Conservation (phyloP, 2,888 invertebrate genomes). For the Rambutsinella grinnellia region DNA sequence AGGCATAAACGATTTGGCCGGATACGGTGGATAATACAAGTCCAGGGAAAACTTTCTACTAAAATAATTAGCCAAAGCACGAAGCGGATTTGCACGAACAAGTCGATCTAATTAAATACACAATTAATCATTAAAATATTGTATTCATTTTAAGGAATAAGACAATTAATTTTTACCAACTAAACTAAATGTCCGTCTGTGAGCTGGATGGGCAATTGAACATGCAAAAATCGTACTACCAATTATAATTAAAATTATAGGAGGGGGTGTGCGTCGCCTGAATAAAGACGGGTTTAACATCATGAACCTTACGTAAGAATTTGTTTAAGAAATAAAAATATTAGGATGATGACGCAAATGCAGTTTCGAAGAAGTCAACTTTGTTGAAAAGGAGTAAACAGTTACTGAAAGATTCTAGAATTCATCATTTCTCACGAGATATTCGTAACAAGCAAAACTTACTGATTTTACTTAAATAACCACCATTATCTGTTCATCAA, state of each 20-base stretch:
- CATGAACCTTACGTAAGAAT: background rate
- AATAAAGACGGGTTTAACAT: conserved; percentile 31
- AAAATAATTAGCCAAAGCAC: conserved; percentile 3
- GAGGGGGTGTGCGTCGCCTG: background rate
- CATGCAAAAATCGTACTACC: background rate
- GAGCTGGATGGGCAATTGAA: conserved; percentile 9
- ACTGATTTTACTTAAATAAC: too few relatives aligned
- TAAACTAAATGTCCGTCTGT: background rate
- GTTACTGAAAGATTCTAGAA: too few relatives aligned
- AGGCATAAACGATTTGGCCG: background rate
- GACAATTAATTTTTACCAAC: too few relatives aligned
- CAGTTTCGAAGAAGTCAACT: too few relatives aligned
- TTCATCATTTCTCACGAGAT: too few relatives aligned
- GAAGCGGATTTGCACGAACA: conserved; percentile 15
- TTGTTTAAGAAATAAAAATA: too few relatives aligned
- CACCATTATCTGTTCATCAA: too few relatives aligned
- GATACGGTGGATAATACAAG: conserved; percentile 16
- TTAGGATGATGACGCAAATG: too few relatives aligned
- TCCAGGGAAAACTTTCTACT: conserved; percentile 3
- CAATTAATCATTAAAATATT: background rate
- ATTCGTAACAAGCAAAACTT: too few relatives aligned
- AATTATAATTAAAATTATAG: background rate
- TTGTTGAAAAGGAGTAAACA: too few relatives aligned
- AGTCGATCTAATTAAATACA: conserved; percentile 7
- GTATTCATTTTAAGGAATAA: too few relatives aligned